A percentile compares a stretch with the other conserved stretches of the same genome.
Evolutionary conservation across 2,113 vertebrate genomes (phyloP).

Genomic region (Chloebia gouldiae): DNA sequence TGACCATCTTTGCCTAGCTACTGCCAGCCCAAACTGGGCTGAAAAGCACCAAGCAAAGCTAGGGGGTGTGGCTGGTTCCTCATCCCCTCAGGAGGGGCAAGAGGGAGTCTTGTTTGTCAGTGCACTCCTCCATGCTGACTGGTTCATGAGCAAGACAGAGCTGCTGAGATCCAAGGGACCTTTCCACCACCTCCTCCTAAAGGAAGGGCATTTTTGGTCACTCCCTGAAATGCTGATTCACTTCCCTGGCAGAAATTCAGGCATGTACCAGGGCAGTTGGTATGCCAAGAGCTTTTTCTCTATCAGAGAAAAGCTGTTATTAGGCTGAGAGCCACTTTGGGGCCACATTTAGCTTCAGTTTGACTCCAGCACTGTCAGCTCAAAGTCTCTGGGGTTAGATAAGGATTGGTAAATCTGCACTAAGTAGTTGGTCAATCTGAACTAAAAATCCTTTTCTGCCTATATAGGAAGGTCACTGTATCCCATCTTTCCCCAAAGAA

Average conservation of each 20-base stretch:
- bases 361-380: background rate
- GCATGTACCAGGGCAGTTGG: background rate
- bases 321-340: background rate
- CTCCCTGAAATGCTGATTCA: constrained; percentile 41
- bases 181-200: background rate
- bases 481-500: background rate
- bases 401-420: background rate
- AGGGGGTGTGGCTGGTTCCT: background rate
- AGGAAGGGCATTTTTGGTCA: constrained; percentile 24
- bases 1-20: background rate
- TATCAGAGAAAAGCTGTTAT: background rate
- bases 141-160: background rate
- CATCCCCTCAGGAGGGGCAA: background rate
- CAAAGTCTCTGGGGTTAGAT: background rate
- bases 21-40: background rate
- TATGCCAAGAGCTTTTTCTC: background rate
- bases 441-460: background rate
- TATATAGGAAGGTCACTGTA: background rate
- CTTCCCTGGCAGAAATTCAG: constrained; percentile 2
- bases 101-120: background rate
- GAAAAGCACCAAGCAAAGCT: background rate
- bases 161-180: background rate
- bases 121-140: background rate
- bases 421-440: background rate
- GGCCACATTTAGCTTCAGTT: background rate